phyloP scores from a whole-genome alignment of 2,113 vertebrate genomes.

The Sylvia atricapilla region DNA sequence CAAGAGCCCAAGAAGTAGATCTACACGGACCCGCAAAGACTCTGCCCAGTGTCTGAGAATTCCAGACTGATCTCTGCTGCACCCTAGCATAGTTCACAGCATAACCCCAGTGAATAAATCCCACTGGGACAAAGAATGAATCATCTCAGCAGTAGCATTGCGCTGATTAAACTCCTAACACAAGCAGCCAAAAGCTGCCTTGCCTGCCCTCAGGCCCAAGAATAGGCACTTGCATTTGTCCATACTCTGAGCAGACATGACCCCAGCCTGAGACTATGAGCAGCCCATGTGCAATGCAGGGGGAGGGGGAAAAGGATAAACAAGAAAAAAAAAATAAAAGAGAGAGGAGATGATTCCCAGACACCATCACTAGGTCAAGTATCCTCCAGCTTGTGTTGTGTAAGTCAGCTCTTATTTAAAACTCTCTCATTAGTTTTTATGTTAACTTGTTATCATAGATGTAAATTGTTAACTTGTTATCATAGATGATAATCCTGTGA shows the following conservation, averaged over 20 bases:
- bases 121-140: background rate
- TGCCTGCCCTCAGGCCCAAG: accelerated
- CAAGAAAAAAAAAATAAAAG: background rate
- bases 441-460: background rate
- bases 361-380: background rate
- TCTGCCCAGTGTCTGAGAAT: background rate
- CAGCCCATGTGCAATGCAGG: background rate
- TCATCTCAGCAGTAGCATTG: background rate
- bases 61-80: background rate
- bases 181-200: background rate
- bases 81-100: background rate
- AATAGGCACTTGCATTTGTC: accelerated
- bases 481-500: background rate
- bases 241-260: background rate
- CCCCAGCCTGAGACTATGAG: background rate
- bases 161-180: background rate
- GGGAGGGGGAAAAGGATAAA: background rate
- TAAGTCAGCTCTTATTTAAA: background rate
- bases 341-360: background rate
- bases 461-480: background rate
- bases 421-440: background rate
- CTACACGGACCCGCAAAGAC: background rate
- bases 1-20: background rate
- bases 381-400: background rate
- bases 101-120: background rate